Evolutionary conservation across 2,888 invertebrate genomes (phyloP).

Genomic region (Aphodius sticticus): DNA sequence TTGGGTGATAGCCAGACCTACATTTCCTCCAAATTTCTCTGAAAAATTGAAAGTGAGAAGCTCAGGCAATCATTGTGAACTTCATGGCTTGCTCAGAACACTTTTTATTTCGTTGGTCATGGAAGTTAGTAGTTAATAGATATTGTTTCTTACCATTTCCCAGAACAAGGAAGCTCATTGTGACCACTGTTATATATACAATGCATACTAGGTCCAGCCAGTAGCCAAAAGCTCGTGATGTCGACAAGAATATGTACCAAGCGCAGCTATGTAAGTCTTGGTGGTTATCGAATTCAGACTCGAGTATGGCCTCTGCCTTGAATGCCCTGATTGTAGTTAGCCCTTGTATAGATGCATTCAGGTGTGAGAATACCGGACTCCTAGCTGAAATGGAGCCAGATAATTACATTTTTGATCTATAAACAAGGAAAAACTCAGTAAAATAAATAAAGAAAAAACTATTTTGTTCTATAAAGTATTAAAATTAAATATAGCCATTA

Average conservation of each 20-base stretch:
- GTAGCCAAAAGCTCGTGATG: constrained; percentile 92
- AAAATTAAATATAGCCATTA: no score
- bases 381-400: constrained; percentile 55
- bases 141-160: constrained; percentile 61
- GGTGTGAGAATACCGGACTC: constrained; percentile 94
- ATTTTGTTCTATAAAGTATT: no score
- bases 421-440: constrained; percentile 17
- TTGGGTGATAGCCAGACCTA: constrained; percentile 58
- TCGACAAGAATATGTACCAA: constrained; percentile 89
- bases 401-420: no score
- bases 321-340: constrained; percentile 92
- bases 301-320: constrained; percentile 79
- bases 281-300: constrained; percentile 81
- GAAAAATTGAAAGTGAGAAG: constrained; percentile 31
- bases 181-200: constrained; percentile 84
- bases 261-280: constrained; percentile 90
- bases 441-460: background rate
- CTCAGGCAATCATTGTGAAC: background rate
- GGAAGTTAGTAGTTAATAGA: background rate
- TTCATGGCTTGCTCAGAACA: background rate
- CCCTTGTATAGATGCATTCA: constrained; percentile 89
- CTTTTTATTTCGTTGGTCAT: background rate
- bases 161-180: constrained; percentile 82
- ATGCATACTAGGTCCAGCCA: constrained; percentile 91
- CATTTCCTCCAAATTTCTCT: constrained; percentile 56